phyloP scores from a whole-genome alignment of 30 jellyfish, hydroid and myxozoan genomes.

The Hydractinia echinata region DNA sequence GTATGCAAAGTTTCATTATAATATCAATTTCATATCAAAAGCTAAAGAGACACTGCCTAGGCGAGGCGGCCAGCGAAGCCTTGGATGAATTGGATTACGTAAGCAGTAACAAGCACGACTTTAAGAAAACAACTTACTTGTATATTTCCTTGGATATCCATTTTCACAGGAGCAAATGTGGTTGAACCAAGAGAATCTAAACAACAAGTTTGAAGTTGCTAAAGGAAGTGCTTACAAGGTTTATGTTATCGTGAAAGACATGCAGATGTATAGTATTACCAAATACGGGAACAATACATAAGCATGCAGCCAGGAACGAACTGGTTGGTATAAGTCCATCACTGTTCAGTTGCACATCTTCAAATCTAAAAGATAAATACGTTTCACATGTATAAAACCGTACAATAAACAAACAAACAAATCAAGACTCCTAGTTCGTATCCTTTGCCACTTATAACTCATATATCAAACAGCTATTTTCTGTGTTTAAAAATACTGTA shows the following conservation, averaged over 20 bases:
- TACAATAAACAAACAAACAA: too few relatives aligned
- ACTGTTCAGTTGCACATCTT: slow-evolving; percentile 43
- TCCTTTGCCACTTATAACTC: too few relatives aligned
- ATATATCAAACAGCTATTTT: too few relatives aligned
- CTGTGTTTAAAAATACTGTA: too few relatives aligned
- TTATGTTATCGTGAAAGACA: background rate
- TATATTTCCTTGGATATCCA: slow-evolving; percentile 89
- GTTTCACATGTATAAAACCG: too few relatives aligned
- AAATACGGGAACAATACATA: slow-evolving; percentile 66
- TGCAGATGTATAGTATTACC: slow-evolving; percentile 37
- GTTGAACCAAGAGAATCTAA: slow-evolving; percentile 85
- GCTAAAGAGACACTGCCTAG: too few relatives aligned
- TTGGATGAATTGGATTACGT: too few relatives aligned
- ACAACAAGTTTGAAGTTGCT: background rate
- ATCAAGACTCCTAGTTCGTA: too few relatives aligned
- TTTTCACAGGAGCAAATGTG: slow-evolving; percentile 87
- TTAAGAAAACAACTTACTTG: slow-evolving; percentile 27
- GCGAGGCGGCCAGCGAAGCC: too few relatives aligned
- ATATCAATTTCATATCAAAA: too few relatives aligned
- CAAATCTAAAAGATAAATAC: slow-evolving; percentile 55
- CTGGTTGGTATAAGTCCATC: slow-evolving; percentile 68
- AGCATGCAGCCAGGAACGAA: slow-evolving; percentile 74
- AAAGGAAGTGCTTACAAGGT: background rate
- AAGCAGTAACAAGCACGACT: background rate
- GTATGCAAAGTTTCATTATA: background rate